Percentiles rank a stretch among this genome's conserved stretches.
Evolutionary conservation across 2,888 invertebrate genomes (phyloP).

Genomic region (Physocephala rufipes): DNA sequence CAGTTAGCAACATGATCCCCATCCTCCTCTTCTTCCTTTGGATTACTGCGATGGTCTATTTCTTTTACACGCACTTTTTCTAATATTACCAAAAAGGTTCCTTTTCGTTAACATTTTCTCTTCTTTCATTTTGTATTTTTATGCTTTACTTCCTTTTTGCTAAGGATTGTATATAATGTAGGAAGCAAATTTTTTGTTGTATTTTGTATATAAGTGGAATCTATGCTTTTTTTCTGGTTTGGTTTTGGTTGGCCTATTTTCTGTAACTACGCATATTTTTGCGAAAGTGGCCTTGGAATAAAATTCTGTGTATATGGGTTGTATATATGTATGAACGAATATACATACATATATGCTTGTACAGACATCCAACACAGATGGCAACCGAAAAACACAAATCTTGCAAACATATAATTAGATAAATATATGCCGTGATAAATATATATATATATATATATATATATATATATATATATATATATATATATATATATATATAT

Average conservation of each 20-base stretch:
- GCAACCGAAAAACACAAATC: conserved; percentile 19
- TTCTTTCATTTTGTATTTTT: conserved; percentile 26
- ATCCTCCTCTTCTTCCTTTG: too few relatives aligned
- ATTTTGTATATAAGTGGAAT: background rate
- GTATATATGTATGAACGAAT: too few relatives aligned
- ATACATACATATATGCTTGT: too few relatives aligned
- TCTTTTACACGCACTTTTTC: conserved; percentile 10
- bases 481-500: too few relatives aligned
- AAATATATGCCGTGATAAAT: too few relatives aligned
- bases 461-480: conserved; percentile 32
- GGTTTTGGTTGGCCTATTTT: conserved; percentile 8
- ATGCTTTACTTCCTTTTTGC: conserved; percentile 18
- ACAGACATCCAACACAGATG: conserved; percentile 37
- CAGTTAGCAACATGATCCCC: background rate
- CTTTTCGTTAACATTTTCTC: background rate
- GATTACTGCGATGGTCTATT: background rate
- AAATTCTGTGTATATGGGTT: background rate
- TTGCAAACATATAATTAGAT: background rate
- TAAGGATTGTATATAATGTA: background rate
- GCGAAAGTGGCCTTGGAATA: conserved; percentile 43
- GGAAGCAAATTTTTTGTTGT: too few relatives aligned
- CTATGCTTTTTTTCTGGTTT: conserved; percentile 10
- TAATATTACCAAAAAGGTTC: background rate
- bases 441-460: background rate
- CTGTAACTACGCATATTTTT: conserved; percentile 16